Base-by-base conservation (phyloP, 2,888 invertebrate genomes). In the Timandra comae region DNA sequence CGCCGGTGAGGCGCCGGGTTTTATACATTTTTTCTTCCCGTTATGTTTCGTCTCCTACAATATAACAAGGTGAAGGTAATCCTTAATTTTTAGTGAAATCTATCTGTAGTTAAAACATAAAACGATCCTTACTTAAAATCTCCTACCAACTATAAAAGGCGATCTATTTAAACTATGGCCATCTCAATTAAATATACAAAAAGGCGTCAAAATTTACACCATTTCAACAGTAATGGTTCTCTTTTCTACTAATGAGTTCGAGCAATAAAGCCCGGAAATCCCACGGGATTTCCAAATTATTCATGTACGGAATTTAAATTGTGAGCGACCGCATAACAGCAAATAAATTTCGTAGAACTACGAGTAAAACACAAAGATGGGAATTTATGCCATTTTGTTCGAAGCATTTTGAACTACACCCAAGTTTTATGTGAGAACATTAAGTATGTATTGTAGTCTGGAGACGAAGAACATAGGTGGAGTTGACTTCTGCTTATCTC, bases 361-460 rank as follows among this genome's bases (percentile, higher is more conserved):
- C 36, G 23, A 30, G 35, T 34, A 37, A 12, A 29, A 37, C 35
- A 52, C 50, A 43, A 51, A 61, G 54, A 41, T 46, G 33, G 46
- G 41, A 49, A 47, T 50, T 49, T 43, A 46, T 33, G 38, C 46
- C 35, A 58, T 57, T 56, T 46, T 42, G 52, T 48, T 49, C 39
- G 29, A 43, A 5, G 16, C 20, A 49, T 52, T 57, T 47, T 45
- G 34, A 50, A 48, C 43, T 52, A 16, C 6, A 16, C 6, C 38
- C 38, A 56, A 57, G 49, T 59, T 63, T 58, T 49, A 49, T 50
- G 43, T 37, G 51, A 43, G 49, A 46, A 43, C 41, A 29, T 34
- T 41, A 32, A 41, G 16, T 16, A 16, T 16, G 16, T 5, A 16
- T n/a, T n/a, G n/a, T n/a, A n/a, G n/a, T n/a, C n/a, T n/a, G n/a